phyloP scores from a whole-genome alignment of 2,797 vertebrate species.

The Mus spretus region DNA sequence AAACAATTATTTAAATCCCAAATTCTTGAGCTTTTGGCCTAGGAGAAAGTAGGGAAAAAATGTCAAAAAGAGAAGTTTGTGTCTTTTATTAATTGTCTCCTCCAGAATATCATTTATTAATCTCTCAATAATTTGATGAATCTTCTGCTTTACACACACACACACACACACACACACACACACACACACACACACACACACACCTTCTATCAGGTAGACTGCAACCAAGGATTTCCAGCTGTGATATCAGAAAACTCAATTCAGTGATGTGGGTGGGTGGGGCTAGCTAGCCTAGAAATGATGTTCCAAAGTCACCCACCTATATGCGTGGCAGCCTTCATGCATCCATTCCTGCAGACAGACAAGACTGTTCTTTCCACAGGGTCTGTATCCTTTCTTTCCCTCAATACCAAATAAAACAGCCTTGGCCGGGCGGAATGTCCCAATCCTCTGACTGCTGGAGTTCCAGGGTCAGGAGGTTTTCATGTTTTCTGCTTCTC shows the following conservation, averaged over 20 bases:
- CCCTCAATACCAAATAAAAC: not conserved
- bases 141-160: not conserved
- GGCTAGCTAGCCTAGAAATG: not conserved
- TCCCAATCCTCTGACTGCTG: not conserved
- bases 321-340: not conserved
- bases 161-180: not conserved
- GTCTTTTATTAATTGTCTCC: constrained; percentile 62
- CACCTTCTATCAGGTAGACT: not conserved
- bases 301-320: not conserved
- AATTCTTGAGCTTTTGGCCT: constrained; percentile 68
- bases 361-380: not conserved
- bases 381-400: not conserved
- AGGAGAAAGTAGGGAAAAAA: constrained; percentile 61
- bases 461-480: not conserved
- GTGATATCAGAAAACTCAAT: not conserved
- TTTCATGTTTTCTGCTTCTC: not conserved
- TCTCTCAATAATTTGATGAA: constrained; percentile 64
- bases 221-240: not conserved
- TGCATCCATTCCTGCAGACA: not conserved
- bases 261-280: not conserved
- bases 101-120: constrained; percentile 61
- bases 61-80: constrained; percentile 53
- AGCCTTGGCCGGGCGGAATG: not conserved
- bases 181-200: not conserved
- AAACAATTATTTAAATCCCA: constrained; percentile 83